Conservation (phyloP, 1,140 invertebrate species). For the Eupeodes corollae region DNA sequence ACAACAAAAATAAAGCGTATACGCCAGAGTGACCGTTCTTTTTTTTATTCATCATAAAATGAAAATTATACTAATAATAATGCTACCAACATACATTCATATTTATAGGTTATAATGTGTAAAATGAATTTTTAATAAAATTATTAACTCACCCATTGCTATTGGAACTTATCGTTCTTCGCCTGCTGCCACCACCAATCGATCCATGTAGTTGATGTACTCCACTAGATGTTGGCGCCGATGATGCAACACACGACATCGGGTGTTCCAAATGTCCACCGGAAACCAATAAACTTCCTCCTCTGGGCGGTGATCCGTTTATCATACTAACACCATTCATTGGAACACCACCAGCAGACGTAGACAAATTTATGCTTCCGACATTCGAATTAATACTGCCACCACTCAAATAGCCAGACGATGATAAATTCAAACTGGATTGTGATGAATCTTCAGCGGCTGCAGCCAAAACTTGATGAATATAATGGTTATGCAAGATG, state of each 20-base stretch:
- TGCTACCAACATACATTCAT: background rate
- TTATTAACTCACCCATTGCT: conserved; percentile 28
- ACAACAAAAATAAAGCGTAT: too few relatives aligned
- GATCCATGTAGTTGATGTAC: conserved; percentile 15
- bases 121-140: background rate
- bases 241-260: conserved; percentile 3
- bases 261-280: conserved; percentile 10
- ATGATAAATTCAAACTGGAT: conserved; percentile 5
- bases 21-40: too few relatives aligned
- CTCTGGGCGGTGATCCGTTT: conserved; percentile 6
- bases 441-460: conserved; percentile 5
- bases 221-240: conserved; percentile 6
- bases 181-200: conserved; percentile 19
- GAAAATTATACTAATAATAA: too few relatives aligned
- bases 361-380: background rate
- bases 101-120: too few relatives aligned
- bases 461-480: conserved; percentile 3
- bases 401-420: conserved; percentile 3
- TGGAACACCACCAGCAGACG: background rate
- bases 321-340: conserved; percentile 1
- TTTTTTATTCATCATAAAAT: too few relatives aligned
- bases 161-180: conserved; percentile 35
- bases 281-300: background rate
- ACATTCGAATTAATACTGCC: conserved; percentile 3
- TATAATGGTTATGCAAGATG: background rate